Evolutionary conservation across 2,797 vertebrate species (phyloP), one percentile per base, ranked within the genome.

Genomic region (Rhynchonycteris naso): DNA sequence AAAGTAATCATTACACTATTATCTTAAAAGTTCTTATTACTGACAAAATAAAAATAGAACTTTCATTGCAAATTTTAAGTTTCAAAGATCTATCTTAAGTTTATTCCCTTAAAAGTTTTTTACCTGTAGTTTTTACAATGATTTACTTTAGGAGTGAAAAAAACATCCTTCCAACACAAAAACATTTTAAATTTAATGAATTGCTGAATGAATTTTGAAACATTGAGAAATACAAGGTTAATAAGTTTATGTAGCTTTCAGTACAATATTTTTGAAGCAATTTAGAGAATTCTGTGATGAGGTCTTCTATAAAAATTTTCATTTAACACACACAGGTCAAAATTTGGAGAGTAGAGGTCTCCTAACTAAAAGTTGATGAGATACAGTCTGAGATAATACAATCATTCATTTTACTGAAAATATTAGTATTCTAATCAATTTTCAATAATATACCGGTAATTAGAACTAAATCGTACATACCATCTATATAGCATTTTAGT

Each of bases 1-100:
- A 91, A 95, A 90, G 24, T 72, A 92, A 88, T 68, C 47, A 92
- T 76, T 71, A 88, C 89, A 86, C 50, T 69, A 30, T 83, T 92
- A 88, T 81, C 35, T 88, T 82, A 28, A 26, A 94, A 88, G 21
- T 88, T 91, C 74, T 54, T 83, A 88, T 50, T 94, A 86, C 16
- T 94, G 68, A 80, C 74, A 90, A 82, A 88, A 33, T 90, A 26
- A 80, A 86, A 82, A 75, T 58, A 75, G 14, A 90, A 87, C 52
- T 71, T 85, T 58, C 7, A 0, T 52, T 30, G 33, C 72, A 84
- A 84, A 68, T 85, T 92, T 74, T 89, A 74, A 79, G 11, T 92
- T 85, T 89, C 58, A 68, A 89, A 89, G 52, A 88, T 92, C 35
- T 80, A 72, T 38, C 59, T 54, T 84, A 88, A 84, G 26, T 66